phyloP scores from a whole-genome alignment of 2,797 vertebrate species.

The Esox lucius region DNA sequence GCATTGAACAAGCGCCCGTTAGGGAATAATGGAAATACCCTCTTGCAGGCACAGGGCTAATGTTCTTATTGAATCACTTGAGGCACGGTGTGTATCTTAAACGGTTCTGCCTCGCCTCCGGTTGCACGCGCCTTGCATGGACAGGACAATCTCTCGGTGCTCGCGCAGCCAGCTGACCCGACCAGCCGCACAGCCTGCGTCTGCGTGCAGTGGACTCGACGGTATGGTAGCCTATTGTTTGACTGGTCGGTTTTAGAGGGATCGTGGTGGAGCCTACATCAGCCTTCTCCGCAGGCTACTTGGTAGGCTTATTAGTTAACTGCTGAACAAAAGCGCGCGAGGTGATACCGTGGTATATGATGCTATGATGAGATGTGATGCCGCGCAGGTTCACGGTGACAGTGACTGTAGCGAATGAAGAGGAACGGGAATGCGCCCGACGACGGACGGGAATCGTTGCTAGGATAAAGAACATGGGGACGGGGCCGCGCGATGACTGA shows the following conservation, averaged over 20 bases:
- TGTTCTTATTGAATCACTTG: background rate
- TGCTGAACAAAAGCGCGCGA: slow-evolving; percentile 12
- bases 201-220: slow-evolving; percentile 3
- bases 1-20: background rate
- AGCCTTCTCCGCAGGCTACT: background rate
- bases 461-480: slow-evolving; percentile 32
- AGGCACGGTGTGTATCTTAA: background rate
- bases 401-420: slow-evolving; percentile 29
- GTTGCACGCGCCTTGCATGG: slow-evolving; percentile 12
- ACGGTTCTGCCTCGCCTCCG: background rate
- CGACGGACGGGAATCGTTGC: slow-evolving; percentile 52
- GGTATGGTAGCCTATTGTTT: slow-evolving; percentile 12
- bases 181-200: slow-evolving; percentile 5
- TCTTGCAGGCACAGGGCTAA: background rate
- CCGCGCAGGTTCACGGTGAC: slow-evolving; percentile 55
- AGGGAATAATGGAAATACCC: background rate
- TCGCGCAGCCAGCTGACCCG: background rate
- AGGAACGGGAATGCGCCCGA: slow-evolving; percentile 31
- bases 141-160: slow-evolving; percentile 1
- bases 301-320: background rate
- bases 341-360: background rate
- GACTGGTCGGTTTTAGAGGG: slow-evolving; percentile 1
- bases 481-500: slow-evolving; percentile 47
- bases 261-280: background rate
- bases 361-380: slow-evolving; percentile 51